phyloP scores from a whole-genome alignment of 2,797 vertebrate species.

The Mus minutoides region DNA sequence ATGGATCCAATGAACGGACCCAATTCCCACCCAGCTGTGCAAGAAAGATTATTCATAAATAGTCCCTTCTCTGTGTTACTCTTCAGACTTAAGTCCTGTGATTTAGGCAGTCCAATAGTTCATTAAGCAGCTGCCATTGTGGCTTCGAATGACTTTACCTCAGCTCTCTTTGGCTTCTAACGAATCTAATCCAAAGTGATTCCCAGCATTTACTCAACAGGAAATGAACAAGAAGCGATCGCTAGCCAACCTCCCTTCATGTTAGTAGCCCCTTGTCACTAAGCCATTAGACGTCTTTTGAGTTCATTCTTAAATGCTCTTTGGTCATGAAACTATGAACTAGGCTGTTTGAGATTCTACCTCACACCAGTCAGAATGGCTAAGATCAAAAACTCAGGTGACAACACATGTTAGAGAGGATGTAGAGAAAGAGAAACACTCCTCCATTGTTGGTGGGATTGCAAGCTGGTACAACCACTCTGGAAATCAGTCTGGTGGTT shows the following conservation, averaged over 20 bases:
- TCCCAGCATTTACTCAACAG: slow-evolving; percentile 69
- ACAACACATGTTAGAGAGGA: too few species aligned
- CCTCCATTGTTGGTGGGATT: too few species aligned
- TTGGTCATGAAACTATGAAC: neutral
- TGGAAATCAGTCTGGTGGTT: too few species aligned
- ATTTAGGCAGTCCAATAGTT: slow-evolving; percentile 49
- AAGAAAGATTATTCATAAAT: slow-evolving; percentile 67
- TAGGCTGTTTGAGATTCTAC: neutral
- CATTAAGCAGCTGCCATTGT: neutral
- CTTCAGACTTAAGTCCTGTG: slow-evolving; percentile 41
- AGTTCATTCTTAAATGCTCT: neutral
- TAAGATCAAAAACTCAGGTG: too few species aligned
- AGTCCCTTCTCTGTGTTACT: neutral
- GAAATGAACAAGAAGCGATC: slow-evolving; percentile 75
- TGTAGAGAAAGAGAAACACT: too few species aligned
- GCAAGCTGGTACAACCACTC: too few species aligned
- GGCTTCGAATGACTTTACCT: slow-evolving; percentile 52
- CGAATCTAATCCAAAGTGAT: slow-evolving; percentile 71
- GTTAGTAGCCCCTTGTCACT: neutral
- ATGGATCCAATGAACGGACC: slow-evolving; percentile 59
- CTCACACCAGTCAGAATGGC: too few species aligned
- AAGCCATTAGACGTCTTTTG: neutral
- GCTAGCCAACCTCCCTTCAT: neutral
- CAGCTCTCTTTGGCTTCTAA: slow-evolving; percentile 72
- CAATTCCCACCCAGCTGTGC: slow-evolving; percentile 57